phyloP scores from a whole-genome alignment of 2,888 invertebrate species.

The Ornithoptera alexandrae region DNA sequence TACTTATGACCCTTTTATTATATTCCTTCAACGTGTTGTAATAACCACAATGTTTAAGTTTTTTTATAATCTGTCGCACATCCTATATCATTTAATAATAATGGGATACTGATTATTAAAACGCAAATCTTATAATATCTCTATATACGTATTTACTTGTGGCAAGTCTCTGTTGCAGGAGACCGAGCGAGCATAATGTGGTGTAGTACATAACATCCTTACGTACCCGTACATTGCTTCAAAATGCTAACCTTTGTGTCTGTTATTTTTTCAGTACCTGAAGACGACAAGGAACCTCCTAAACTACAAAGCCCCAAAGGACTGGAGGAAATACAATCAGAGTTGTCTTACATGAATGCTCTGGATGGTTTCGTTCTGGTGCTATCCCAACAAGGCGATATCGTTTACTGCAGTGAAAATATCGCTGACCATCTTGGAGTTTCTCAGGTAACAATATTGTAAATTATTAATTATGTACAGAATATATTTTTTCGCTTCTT shows the following conservation, averaged over 20 bases:
- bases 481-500: too few relatives aligned
- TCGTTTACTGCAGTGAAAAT: slow-evolving; percentile 95
- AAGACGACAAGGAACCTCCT: slow-evolving; percentile 50
- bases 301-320: slow-evolving; percentile 61
- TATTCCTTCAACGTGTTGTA: not conserved
- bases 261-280: slow-evolving; percentile 57
- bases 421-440: slow-evolving; percentile 94
- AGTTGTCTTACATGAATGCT: slow-evolving; percentile 86
- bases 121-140: too few relatives aligned
- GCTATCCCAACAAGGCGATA: slow-evolving; percentile 92
- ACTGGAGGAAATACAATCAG: slow-evolving; percentile 70
- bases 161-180: too few relatives aligned
- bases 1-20: too few relatives aligned
- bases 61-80: too few relatives aligned
- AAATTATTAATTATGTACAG: not conserved
- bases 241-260: not conserved
- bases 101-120: too few relatives aligned
- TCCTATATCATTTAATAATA: too few relatives aligned
- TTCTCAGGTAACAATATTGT: slow-evolving; percentile 84
- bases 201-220: too few relatives aligned
- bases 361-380: slow-evolving; percentile 95
- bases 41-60: too few relatives aligned
- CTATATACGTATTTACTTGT: too few relatives aligned
- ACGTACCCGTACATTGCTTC: not conserved
- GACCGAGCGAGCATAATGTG: too few relatives aligned